Evolutionary conservation across 2,113 vertebrate genomes (phyloP), one percentile per base, ranked within the genome.

Genomic region (Centropristis striata): DNA sequence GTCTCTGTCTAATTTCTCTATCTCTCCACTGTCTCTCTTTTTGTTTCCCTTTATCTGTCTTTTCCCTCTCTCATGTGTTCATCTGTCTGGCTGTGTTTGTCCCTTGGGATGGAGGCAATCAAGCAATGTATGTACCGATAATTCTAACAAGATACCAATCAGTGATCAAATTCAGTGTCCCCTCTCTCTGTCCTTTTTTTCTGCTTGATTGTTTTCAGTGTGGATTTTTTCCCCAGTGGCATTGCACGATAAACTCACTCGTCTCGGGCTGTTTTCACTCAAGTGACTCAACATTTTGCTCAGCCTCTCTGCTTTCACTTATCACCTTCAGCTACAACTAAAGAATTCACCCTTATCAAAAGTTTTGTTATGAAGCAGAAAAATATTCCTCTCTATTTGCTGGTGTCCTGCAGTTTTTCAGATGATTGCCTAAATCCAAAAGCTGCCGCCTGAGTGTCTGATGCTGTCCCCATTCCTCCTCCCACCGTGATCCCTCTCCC

Each of bases 371-470:
- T 41, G 9, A 80, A 27, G 58, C 28, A 76, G 27, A 58, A 65
- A 74, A 36, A 41, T 7, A 4, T 49, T 55, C 16, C 10, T 49
- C 27, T 64, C 42, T 71, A 21, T 74, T 77, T 41, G 27, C 4
- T 1, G 57, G 70, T 28, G 78, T 78, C 78, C 78, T 83, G 80
- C 75, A 63, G 84, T 80, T 78, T 86, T 80, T 71, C 66, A 71
- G 53, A 86, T 79, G 84, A 71, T 72, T 85, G 75, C 66, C 57
- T 65, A 67, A 84, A 88, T 72, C 81, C 61, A 28, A 67, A 80
- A 79, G 54, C 81, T 71, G 51, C 75, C 61, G 61, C 39, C 64
- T 78, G 59, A 68, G 15, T 65, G 67, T 59, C 54, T 61, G 57
- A 73, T 36, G 37, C 71, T 20, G 71, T 83, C 69, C 71, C 57